A percentile compares a stretch with the other conserved stretches of the same genome.
Conservation (phyloP, 1,140 invertebrate species). For the Pseudachorutes palmiensis region DNA sequence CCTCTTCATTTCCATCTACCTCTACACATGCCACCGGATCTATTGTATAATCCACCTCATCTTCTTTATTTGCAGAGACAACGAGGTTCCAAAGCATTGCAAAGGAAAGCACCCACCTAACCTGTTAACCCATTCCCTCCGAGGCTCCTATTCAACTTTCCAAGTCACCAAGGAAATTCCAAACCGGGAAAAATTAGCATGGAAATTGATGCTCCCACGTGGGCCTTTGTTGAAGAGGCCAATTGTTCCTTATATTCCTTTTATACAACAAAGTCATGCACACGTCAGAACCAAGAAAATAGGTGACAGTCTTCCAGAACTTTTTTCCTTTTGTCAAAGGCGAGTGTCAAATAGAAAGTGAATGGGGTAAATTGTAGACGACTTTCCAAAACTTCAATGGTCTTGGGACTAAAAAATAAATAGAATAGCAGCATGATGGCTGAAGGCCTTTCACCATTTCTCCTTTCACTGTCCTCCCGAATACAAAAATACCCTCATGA, state of each 20-base stretch:
- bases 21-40: too few relatives aligned
- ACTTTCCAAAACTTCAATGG: background rate
- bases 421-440: background rate
- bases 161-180: background rate
- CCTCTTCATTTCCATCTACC: too few relatives aligned
- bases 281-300: background rate
- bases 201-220: constrained; percentile 5
- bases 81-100: too few relatives aligned
- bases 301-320: background rate
- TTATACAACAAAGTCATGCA: too few relatives aligned
- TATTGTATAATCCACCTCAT: too few relatives aligned
- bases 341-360: background rate
- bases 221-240: background rate
- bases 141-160: background rate
- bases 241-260: too few relatives aligned
- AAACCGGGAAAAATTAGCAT: constrained; percentile 1
- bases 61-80: too few relatives aligned
- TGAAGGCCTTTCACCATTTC: too few relatives aligned
- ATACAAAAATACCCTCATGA: too few relatives aligned
- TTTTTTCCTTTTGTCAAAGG: background rate
- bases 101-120: too few relatives aligned
- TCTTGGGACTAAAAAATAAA: background rate
- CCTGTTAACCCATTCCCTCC: background rate
- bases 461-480: too few relatives aligned
- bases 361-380: background rate